These are phyloP conservation scores for Eurytoma adleriae DNA, from an alignment of 2,888 invertebrate species.

Conservation along the genomic window DNA sequence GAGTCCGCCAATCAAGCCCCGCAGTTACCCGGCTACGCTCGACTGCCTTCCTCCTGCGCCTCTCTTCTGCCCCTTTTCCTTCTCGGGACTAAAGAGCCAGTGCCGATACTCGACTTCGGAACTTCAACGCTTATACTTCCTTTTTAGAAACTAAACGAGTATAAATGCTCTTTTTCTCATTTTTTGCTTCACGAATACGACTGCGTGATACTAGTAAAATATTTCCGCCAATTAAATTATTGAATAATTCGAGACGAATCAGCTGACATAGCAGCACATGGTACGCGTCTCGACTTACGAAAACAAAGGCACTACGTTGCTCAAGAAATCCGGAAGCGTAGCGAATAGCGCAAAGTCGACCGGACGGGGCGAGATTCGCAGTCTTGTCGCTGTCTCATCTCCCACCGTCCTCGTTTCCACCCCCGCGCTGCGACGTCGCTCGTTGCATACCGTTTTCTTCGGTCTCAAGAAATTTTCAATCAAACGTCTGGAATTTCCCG, in stretches of 20 bases:
- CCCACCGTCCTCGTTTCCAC: too few species aligned
- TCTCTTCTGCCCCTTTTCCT: too few species aligned
- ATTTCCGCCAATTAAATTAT: too few species aligned
- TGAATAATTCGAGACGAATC: slow-evolving; percentile 3
- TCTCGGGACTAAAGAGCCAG: too few species aligned
- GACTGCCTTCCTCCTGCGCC: neutral
- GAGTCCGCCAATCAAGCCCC: slow-evolving; percentile 4
- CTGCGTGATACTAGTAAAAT: too few species aligned
- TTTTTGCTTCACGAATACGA: too few species aligned
- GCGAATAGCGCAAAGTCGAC: slow-evolving; percentile 30
- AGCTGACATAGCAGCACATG: slow-evolving; percentile 12
- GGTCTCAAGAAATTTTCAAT: slow-evolving; percentile 75
- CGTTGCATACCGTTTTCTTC: slow-evolving; percentile 67
- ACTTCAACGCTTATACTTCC: too few species aligned
- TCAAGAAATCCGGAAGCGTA: neutral
- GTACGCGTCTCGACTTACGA: slow-evolving; percentile 39
- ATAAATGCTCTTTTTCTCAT: too few species aligned
- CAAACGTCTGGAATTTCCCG: slow-evolving; percentile 73
- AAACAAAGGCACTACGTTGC: slow-evolving; percentile 24
- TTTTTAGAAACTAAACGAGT: too few species aligned
- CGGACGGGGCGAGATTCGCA: slow-evolving; percentile 53
- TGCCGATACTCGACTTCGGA: too few species aligned
- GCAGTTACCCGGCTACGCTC: neutral
- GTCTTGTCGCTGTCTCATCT: slow-evolving; percentile 31
- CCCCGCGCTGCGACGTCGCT: too few species aligned